Conservation (phyloP, 2,888 invertebrate genomes). For the Epistrophella euchroma region DNA sequence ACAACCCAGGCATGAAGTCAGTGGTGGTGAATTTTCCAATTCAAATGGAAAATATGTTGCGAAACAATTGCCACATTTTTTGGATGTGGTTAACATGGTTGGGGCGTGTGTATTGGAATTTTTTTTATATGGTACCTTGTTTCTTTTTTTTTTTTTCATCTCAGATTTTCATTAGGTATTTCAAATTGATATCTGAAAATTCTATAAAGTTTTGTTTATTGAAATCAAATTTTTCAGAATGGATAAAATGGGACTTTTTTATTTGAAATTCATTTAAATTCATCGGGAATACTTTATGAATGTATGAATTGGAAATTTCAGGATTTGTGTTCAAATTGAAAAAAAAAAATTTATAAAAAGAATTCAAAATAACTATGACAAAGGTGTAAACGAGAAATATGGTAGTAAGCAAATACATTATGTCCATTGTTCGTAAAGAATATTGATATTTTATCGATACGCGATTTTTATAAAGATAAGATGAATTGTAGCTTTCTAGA, state of each 20-base stretch:
- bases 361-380: too few species aligned
- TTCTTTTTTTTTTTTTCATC: not conserved
- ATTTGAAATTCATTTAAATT: not conserved
- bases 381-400: too few species aligned
- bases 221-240: not conserved
- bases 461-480: too few species aligned
- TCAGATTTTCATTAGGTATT: slow-evolving; percentile 20
- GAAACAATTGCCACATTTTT: slow-evolving; percentile 71
- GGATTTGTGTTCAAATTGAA: not conserved
- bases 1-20: slow-evolving; percentile 51
- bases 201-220: slow-evolving; percentile 12
- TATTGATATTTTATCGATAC: too few species aligned
- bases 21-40: slow-evolving; percentile 54
- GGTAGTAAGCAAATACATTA: too few species aligned
- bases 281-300: not conserved
- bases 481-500: too few species aligned
- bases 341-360: too few species aligned
- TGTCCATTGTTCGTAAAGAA: too few species aligned
- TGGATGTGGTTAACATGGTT: slow-evolving; percentile 67
- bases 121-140: not conserved
- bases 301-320: slow-evolving; percentile 11
- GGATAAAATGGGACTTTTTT: not conserved
- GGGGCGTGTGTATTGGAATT: slow-evolving; percentile 33
- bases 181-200: slow-evolving; percentile 26
- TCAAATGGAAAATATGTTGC: slow-evolving; percentile 69